Conservation (phyloP, 2,797 vertebrate species). For the Calcarius lapponicus region DNA sequence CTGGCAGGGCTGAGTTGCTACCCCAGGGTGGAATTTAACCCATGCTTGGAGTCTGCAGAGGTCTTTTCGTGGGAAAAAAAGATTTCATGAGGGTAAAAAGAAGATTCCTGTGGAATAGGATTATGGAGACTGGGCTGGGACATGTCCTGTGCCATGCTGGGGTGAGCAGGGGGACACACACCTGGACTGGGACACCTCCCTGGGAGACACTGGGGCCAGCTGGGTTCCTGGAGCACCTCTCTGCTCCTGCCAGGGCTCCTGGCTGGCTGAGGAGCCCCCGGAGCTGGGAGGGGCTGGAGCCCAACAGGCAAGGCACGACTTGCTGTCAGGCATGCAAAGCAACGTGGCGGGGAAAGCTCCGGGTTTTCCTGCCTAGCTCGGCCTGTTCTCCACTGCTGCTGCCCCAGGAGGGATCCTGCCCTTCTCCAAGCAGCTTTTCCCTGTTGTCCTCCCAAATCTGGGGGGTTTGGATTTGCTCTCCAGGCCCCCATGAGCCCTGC, state of each 20-base stretch:
- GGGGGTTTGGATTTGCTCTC: neutral
- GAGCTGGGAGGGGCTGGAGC: constrained; percentile 40
- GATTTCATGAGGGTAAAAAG: neutral
- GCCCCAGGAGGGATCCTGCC: neutral
- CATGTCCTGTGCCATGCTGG: rapidly evolving
- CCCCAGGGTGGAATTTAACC: neutral
- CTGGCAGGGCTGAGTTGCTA: neutral
- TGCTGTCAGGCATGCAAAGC: constrained; percentile 68
- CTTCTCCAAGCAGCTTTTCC: neutral
- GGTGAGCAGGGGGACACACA: neutral
- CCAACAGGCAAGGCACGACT: constrained; percentile 48
- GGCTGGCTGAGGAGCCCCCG: neutral
- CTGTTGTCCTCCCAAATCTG: neutral
- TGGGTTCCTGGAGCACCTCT: neutral
- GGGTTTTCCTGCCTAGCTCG: constrained; percentile 35
- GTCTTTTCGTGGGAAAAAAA: neutral
- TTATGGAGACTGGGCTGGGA: neutral
- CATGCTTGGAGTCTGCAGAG: rapidly evolving
- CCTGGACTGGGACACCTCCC: neutral
- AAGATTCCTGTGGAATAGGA: neutral
- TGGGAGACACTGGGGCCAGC: neutral
- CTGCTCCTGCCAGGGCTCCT: neutral
- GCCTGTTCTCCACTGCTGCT: neutral
- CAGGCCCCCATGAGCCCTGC: neutral
- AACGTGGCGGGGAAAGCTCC: neutral